Conservation (phyloP, 1,140 invertebrate genomes). For the Trachymyrmex cornetzi region DNA sequence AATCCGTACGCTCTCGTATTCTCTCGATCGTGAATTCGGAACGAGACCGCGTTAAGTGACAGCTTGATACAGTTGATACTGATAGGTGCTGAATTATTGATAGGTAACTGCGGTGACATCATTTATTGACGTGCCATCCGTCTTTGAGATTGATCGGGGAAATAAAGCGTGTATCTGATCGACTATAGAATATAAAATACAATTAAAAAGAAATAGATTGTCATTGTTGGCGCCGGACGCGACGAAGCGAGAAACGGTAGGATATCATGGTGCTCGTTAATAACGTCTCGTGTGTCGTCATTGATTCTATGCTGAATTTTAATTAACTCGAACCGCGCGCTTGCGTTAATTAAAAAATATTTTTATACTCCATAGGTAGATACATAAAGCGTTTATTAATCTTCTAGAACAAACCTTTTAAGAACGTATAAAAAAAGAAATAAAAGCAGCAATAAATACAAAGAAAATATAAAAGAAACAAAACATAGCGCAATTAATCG, state of each 20-base stretch:
- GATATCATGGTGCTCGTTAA: background rate
- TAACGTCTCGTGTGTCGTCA: background rate
- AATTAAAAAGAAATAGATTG: background rate
- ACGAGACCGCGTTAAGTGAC: slow-evolving; percentile 7
- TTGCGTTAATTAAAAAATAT: background rate
- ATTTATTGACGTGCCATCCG: background rate
- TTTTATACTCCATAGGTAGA: background rate
- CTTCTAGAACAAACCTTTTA: too few species aligned
- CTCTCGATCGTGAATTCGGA: background rate
- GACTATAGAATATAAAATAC: background rate
- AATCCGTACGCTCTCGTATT: background rate
- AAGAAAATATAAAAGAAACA: too few species aligned
- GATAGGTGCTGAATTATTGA: slow-evolving; percentile 33
- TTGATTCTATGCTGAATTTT: background rate
- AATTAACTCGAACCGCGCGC: background rate
- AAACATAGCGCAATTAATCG: background rate
- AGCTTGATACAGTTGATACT: slow-evolving; percentile 23
- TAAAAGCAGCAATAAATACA: too few species aligned
- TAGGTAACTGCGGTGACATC: slow-evolving; percentile 2
- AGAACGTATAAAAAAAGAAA: too few species aligned
- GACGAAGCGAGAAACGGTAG: background rate
- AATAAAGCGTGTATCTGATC: background rate
- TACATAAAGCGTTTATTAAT: too few species aligned
- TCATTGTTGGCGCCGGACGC: background rate
- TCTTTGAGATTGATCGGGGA: slow-evolving; percentile 5